Base-by-base conservation (phyloP, 37 sponge, comb jelly and placozoan species). In the Mnemiopsis leidyi region DNA sequence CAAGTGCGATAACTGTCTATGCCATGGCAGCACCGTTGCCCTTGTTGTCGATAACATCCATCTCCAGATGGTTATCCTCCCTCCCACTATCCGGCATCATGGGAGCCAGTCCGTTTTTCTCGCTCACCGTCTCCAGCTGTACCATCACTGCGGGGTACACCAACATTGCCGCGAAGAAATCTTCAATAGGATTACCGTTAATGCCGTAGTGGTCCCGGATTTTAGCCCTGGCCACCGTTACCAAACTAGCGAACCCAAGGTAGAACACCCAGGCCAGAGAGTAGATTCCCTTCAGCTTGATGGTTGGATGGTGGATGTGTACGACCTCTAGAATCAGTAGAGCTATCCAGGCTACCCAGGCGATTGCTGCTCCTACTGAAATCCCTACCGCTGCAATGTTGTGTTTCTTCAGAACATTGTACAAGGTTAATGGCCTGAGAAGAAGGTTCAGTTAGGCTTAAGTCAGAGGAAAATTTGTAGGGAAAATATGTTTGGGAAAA, bases 91-190 rank as follows among this genome's bases (percentile, higher is more conserved):
- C 90, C 40, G 90, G 90, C 90, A 85, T 38, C 2, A 85, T n/a
- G 48, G 90, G 90, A 39, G 90, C 90, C 9, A 85, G 33, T 1
- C 90, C 90, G 7, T 21, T 1, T 2, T 18, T 5, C 61, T 85
- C n/a, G 29, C 48, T 85, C 38, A 85, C 90, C 0, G 48, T 36
- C 30, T 85, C 36, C 90, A 85, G 26, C 90, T 85, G 90, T 13
- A 40, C 30, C 48, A 40, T 40, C 2, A 85, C 90, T 16, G 61
- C 5, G 2, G 90, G 90, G 61, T 85, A 85, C 90, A 85, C 1
- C 24, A 85, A n/a, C 61, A 85, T 28, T 32, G 24, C n/a, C 3
- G 90, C 90, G 90, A 85, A 85, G 90, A 85, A 85, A 85, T 85
- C 90, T 67, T 85, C 90, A 16, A 85, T 32, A 21, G 61, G 67